phyloP scores from a whole-genome alignment of 1,140 invertebrate genomes.

The Drosophila gunungcola region DNA sequence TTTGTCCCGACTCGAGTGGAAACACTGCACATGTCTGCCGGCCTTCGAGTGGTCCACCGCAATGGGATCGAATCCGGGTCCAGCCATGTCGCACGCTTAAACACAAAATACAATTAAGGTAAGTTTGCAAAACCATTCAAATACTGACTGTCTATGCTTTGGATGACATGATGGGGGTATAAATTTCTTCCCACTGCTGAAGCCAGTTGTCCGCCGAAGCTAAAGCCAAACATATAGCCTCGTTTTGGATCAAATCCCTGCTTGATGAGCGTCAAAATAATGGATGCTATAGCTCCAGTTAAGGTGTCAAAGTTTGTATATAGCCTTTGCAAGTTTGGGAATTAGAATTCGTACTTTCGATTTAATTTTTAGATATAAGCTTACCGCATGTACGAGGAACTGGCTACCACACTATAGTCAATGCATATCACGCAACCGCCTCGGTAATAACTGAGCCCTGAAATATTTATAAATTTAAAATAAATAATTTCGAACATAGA shows the following conservation, averaged over 20 bases:
- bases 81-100: constrained; percentile 82
- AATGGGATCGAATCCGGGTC: constrained; percentile 80
- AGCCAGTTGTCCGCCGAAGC: constrained; percentile 77
- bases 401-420: constrained; percentile 70
- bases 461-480: constrained; percentile 11
- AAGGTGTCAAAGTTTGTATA: constrained; percentile 65
- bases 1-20: constrained; percentile 78
- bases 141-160: constrained; percentile 67
- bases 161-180: constrained; percentile 40
- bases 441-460: constrained; percentile 74
- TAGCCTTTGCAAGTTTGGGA: constrained; percentile 25
- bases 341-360: not conserved
- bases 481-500: not conserved
- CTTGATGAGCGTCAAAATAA: constrained; percentile 54
- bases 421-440: constrained; percentile 82
- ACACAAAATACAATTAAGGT: not conserved
- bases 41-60: constrained; percentile 65
- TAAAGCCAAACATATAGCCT: constrained; percentile 81
- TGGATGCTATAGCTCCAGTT: constrained; percentile 50
- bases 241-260: constrained; percentile 66
- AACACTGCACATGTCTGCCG: constrained; percentile 77
- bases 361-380: not conserved
- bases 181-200: constrained; percentile 69
- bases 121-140: not conserved
- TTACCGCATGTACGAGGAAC: constrained; percentile 67